Percentiles rank a stretch among this genome's conserved stretches.
phyloP scores from a whole-genome alignment of 2,113 vertebrate species.

The Lycocorax pyrrhopterus region DNA sequence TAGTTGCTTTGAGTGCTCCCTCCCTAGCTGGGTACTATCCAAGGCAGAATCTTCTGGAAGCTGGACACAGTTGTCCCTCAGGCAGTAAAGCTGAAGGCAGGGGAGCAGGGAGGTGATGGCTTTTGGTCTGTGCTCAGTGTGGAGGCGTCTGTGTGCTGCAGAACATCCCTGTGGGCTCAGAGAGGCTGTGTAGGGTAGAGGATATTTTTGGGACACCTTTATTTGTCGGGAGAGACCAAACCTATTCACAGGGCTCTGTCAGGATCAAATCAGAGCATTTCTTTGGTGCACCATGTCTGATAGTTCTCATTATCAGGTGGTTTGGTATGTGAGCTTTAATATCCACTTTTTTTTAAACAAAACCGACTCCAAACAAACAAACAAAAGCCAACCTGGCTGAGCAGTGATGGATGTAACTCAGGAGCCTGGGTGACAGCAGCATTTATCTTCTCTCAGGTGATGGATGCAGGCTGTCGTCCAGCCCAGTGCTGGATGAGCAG shows the following conservation, averaged over 20 bases:
- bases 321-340: neutral
- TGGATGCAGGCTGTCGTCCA: neutral
- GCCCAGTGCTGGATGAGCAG: neutral
- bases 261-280: neutral
- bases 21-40: neutral
- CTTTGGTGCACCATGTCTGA: neutral
- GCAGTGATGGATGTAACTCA: neutral
- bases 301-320: neutral
- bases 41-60: neutral
- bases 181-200: neutral
- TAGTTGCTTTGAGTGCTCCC: neutral
- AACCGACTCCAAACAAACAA: neutral
- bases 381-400: neutral
- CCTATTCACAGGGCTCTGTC: neutral
- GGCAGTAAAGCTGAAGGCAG: neutral
- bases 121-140: neutral
- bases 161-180: neutral
- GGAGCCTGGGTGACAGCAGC: neutral
- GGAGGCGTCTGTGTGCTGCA: neutral
- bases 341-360: neutral
- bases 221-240: neutral
- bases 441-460: conserved; percentile 21
- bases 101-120: neutral
- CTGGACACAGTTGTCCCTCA: too few species aligned
- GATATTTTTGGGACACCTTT: neutral